Evolutionary conservation across 2,888 invertebrate genomes (phyloP).

Genomic region (Eulithis testata): DNA sequence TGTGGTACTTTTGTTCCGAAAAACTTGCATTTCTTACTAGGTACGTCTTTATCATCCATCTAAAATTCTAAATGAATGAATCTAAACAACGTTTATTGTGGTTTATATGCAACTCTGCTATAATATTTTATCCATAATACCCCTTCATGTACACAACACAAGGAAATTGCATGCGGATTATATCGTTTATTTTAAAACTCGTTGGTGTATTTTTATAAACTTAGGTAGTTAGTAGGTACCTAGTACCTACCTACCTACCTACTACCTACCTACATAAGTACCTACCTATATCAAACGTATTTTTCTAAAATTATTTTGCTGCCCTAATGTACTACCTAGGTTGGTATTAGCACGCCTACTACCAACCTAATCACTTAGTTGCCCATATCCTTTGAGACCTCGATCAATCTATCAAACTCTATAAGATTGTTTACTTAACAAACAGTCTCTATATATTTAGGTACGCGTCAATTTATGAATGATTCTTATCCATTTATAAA

Average conservation of each 20-base stretch:
- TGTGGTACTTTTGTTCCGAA: too few species aligned
- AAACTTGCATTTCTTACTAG: too few species aligned
- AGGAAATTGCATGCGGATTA: conserved; percentile 26
- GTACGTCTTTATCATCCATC: too few species aligned
- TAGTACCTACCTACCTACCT: too few species aligned
- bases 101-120: conserved; percentile 48
- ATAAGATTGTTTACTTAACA: conserved; percentile 23
- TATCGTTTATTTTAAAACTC: conserved; percentile 4
- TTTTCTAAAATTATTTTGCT: too few species aligned
- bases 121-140: conserved; percentile 44
- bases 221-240: too few species aligned
- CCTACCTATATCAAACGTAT: too few species aligned
- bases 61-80: conserved; percentile 41
- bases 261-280: too few species aligned
- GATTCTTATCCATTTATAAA: conserved; percentile 24
- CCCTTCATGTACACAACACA: conserved; percentile 23
- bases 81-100: conserved; percentile 45
- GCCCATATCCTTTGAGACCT: background rate
- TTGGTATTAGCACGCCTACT: background rate
- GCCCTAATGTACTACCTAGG: too few species aligned
- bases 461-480: conserved; percentile 28
- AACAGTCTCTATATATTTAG: conserved; percentile 16
- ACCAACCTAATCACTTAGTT: conserved; percentile 2
- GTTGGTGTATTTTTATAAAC: background rate
- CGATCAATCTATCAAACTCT: conserved; percentile 24